Base-by-base conservation (phyloP, 2,797 vertebrate genomes). In the Delichon dasypus region DNA sequence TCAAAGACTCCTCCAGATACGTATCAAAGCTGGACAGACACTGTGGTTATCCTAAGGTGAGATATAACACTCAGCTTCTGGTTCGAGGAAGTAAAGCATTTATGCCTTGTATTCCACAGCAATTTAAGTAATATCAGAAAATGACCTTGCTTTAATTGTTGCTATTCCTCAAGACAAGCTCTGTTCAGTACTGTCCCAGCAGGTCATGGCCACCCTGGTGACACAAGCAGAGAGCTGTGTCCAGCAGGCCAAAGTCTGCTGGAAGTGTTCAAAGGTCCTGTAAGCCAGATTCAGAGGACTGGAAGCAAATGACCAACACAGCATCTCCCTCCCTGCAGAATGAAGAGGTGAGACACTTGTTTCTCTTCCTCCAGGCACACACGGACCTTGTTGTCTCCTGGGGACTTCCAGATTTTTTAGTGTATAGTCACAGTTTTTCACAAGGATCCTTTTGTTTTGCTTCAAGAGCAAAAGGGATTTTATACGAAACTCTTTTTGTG, bases 381-480 rank as follows among this genome's bases (percentile, higher is more conserved):
- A 53, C 1, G 20, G 32, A 82, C 38, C 50, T 48, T 5, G 1
- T 3, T 15, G 70, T 40, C 64, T 87, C 67, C 42, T 54, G 55
- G 45, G 58, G 38, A 73, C 65, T 73, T 38, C 2, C 61, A 85
- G 55, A 77, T 54, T 36, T 92, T 88, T 92, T 70, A 64, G 65
- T 44, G 57, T 60, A 67, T 79, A 85, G 65, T 74, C 61, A 53
- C 30, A 44, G 13, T 54, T 93, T 82, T 95, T 74, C 29, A 22
- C 23, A 93, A 45, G 75, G 38, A 76, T 80, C 22, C 17, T 65
- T 84, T 87, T 68, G 64, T 38, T 87, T 79, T 80, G 45, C 54
- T 89, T 92, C 68, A 85, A 86, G 53, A 82, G 32, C 36, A 90
- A 89, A 93, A 80, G 22, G 10, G 5, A 70, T 88, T 95, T 91